Base-by-base conservation (phyloP, 2,888 invertebrate species). In the Coenonympha arcania region DNA sequence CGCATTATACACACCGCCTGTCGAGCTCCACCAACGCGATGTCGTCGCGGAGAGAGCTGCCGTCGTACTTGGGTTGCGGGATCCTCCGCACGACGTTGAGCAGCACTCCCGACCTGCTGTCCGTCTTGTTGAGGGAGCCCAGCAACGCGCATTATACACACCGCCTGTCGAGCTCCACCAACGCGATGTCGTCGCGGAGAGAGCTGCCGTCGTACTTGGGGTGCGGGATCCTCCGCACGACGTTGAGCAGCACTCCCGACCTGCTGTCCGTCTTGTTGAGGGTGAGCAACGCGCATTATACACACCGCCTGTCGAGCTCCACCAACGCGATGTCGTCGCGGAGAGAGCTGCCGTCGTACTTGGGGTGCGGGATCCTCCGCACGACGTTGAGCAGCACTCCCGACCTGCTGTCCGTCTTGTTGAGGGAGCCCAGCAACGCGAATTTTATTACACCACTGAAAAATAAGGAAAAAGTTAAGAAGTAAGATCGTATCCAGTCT, bases 1-100 rank as follows among this genome's bases (percentile, higher is more conserved):
- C 48, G 0, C 56, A 56, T 11, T 20, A n/a, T n/a, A 36, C 11
- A 44, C 34, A 60, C 60, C 13, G 52, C 36, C 47, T 36, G 8
- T 58, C 52, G 11, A 60, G 28, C 19, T 58, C 48, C 2, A 57
- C 39, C 6, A 60, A 19, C 1, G 56, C 60, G n/a, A 60, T 54
- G 13, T 60, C 60, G 15, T 58, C 11, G 6, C 24, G 13, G 13
- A 53, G 46, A 1, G 11, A 13, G 6, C 8, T 4, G 0, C 1
- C 3, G 4, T 19, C 15, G 28, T 55, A 60, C 1, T 8, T 6
- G 0, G 45, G 36, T 34, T 55, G 39, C 0, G 36, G 33, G n/a
- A 47, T 20, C 16, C 33, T 18, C 6, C 28, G 18, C 8, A 56
- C 18, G 5, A 60, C 51, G 30, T 50, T 54, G 18, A 36, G 42